Evolutionary conservation across 2,888 invertebrate species (phyloP), one percentile per base, ranked within the genome.

Genomic region (Drosophila austrosaltans): DNA sequence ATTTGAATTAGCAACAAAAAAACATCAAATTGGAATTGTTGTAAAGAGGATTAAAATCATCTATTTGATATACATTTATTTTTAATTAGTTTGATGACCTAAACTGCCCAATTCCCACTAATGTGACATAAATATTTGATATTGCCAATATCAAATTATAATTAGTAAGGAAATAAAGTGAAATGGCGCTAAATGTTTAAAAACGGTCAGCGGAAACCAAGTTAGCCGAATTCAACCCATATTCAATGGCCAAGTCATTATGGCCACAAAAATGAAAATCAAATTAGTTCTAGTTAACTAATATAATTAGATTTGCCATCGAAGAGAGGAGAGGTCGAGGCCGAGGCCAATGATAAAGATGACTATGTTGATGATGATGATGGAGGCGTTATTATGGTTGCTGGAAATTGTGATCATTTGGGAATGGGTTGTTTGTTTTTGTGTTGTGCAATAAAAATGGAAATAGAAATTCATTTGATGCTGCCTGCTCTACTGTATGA

Each of bases 401-500:
- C 61, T 68, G 74, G 60, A 71, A 66, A 66, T 53, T 48, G 59
- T 61, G 66, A 48, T 39, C 59, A 75, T 39, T 25, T 48, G 62
- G 42, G 42, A 40, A 28, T 30, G 54, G 16, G 59, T 39, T 40
- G 57, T 39, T 22, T 57, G 57, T 63, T 25, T 53, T 53, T 44
- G 61, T 25, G 48, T 48, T 32, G 39, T 70, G 82, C 72, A 75
- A 79, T 81, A 81, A 81, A 81, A 79, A 79, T 79, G 82, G 76
- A 81, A 79, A 81, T 79, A 79, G 70, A 81, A 79, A 81, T 79
- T 79, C 72, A 81, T 68, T 72, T 57, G 57, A 39, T 39, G 57
- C 39, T 57, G 57, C 22, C 16, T 57, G 12, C 8, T 57, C 25
- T 48, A 48, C 57, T 39, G 57, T 39, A 57, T 57, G 39, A 57